Conservation (phyloP, 1,140 invertebrate genomes). For the Galleria mellonella region DNA sequence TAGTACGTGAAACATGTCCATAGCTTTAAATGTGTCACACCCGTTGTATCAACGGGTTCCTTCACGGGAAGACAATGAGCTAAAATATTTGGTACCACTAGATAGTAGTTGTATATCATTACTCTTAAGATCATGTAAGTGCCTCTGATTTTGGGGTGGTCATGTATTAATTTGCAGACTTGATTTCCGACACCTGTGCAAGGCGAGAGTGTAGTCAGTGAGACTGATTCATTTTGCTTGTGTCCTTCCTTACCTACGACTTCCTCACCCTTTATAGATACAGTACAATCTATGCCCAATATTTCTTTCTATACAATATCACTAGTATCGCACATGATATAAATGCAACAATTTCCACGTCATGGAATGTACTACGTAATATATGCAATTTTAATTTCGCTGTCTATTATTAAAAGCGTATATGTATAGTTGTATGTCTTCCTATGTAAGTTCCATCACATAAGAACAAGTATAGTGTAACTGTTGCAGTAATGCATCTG, state of each 20-base stretch:
- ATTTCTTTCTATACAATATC: too few relatives aligned
- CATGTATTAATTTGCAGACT: constrained; percentile 31
- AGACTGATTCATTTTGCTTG: constrained; percentile 1
- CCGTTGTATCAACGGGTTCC: constrained; percentile 71
- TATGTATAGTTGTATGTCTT: constrained; percentile 67
- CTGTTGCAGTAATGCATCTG: constrained; percentile 41
- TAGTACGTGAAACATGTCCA: constrained; percentile 71
- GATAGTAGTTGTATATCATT: constrained; percentile 67
- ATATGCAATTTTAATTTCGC: constrained; percentile 17
- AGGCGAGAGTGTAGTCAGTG: background rate
- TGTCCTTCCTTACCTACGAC: background rate
- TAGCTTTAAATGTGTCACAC: constrained; percentile 70
- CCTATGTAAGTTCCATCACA: constrained; percentile 65
- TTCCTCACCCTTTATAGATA: constrained; percentile 7
- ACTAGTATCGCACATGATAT: too few relatives aligned
- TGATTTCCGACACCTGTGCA: constrained; percentile 6
- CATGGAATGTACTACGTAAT: constrained; percentile 16
- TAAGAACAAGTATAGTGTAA: constrained; percentile 47
- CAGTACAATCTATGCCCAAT: too few relatives aligned
- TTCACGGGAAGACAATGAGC: constrained; percentile 53
- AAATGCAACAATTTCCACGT: constrained; percentile 11
- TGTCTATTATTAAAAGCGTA: constrained; percentile 32
- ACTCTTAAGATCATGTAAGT: constrained; percentile 69
- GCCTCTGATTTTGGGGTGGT: constrained; percentile 66
- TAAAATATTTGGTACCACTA: constrained; percentile 56